Percentiles rank a stretch among this genome's conserved stretches.
Evolutionary conservation across 2,888 invertebrate species (phyloP).

Genomic region (Agrotis puta): DNA sequence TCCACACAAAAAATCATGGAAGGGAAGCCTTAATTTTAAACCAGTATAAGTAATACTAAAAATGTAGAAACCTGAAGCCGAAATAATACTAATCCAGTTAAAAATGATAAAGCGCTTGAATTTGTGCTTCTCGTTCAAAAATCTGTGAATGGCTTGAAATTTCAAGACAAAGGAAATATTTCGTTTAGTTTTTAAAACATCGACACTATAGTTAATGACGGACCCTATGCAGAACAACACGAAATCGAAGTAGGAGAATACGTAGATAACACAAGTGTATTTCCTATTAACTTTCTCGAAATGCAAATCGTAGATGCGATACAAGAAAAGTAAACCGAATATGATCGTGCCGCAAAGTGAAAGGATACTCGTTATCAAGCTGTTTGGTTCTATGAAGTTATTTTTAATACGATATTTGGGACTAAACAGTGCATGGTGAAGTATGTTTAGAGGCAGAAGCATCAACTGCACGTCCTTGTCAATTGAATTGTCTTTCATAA

Average conservation of each 20-base stretch:
- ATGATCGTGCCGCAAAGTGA: conserved; percentile 8
- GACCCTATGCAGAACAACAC: conserved; percentile 15
- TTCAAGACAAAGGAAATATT: conserved; percentile 30
- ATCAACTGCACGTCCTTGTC: conserved; percentile 37
- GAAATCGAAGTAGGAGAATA: conserved; percentile 28
- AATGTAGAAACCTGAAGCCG: not conserved
- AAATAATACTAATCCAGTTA: conserved; percentile 35
- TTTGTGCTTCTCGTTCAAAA: conserved; percentile 9
- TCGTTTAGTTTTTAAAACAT: conserved; percentile 20
- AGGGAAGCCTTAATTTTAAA: not conserved
- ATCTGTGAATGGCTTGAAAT: conserved; percentile 34
- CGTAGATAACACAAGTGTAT: not conserved
- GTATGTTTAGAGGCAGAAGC: conserved; percentile 28
- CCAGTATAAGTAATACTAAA: not conserved
- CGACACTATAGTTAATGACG: conserved; percentile 11
- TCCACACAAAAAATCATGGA: conserved; percentile 19
- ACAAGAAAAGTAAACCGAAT: not conserved
- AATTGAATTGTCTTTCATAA: not conserved
- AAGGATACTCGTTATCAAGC: not conserved
- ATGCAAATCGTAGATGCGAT: conserved; percentile 20
- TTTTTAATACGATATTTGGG: conserved; percentile 34
- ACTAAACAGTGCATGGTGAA: conserved; percentile 20
- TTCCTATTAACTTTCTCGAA: not conserved
- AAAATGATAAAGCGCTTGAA: conserved; percentile 17
- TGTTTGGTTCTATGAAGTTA: conserved; percentile 23